These are phyloP conservation scores for Crambe crambe DNA, from an alignment of 37 sponge, comb jelly and placozoan genomes.

Conservation along the genomic window DNA sequence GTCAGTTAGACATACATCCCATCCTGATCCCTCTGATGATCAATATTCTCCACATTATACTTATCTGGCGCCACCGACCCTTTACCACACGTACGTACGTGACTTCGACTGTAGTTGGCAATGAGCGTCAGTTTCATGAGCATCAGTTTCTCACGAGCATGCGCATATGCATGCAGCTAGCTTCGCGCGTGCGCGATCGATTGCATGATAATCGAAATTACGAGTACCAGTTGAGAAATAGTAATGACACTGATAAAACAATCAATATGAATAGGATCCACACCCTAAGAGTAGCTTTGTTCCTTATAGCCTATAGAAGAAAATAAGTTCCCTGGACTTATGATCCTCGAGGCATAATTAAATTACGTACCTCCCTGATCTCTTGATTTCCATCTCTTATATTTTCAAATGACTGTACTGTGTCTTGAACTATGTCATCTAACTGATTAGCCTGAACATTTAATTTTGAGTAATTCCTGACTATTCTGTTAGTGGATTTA, in stretches of 20 bases:
- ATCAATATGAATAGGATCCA: constrained; percentile 89
- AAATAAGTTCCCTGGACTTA: no score
- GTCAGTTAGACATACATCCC: no score
- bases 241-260: constrained; percentile 73
- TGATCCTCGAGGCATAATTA: no score
- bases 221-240: constrained; percentile 94
- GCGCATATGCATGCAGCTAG: no score
- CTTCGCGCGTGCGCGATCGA: no score
- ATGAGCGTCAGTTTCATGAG: no score
- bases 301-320: constrained; percentile 86
- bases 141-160: no score
- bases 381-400: constrained; percentile 78
- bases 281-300: constrained; percentile 81
- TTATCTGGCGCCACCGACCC: no score
- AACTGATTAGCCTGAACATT: constrained; percentile 53
- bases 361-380: constrained; percentile 72
- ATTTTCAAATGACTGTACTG: constrained; percentile 69
- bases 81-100: no score
- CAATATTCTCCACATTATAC: no score
- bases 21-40: no score
- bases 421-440: constrained; percentile 43
- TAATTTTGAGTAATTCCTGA: background rate
- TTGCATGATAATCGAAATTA: constrained; percentile 27
- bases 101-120: no score
- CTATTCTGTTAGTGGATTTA: background rate